These are phyloP conservation scores for Temnothorax rugatulus DNA, from an alignment of 2,888 invertebrate genomes.

Conservation along the genomic window DNA sequence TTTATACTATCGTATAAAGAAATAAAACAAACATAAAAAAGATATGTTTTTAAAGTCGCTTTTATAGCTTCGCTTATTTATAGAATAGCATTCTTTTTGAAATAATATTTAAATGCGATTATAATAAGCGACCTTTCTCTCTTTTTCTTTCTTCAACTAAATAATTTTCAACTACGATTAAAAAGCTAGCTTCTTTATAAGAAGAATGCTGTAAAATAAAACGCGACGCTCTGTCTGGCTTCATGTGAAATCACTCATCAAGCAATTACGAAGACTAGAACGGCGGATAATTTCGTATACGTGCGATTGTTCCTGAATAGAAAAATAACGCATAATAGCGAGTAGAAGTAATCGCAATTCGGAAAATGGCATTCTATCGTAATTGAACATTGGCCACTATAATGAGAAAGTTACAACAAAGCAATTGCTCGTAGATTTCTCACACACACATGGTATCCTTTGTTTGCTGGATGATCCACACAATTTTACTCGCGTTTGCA, in stretches of 20 bases:
- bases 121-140: background rate
- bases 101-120: background rate
- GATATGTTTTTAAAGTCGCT: background rate
- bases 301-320: background rate
- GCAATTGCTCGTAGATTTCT: constrained; percentile 18
- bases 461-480: constrained; percentile 8
- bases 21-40: background rate
- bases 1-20: background rate
- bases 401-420: constrained; percentile 30
- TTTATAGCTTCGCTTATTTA: background rate
- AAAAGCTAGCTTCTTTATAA: background rate
- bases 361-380: constrained; percentile 24
- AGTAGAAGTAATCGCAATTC: constrained; percentile 20
- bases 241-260: constrained; percentile 22
- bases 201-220: constrained; percentile 4
- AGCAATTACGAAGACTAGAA: constrained; percentile 12
- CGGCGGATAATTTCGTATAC: constrained; percentile 22
- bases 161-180: background rate
- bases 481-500: constrained; percentile 8
- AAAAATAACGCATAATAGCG: constrained; percentile 17
- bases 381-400: constrained; percentile 21
- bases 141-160: background rate
- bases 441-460: background rate
- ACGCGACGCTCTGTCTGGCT: background rate
- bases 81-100: background rate